Conservation (phyloP, 2,888 invertebrate genomes). For the Deilephila elpenor region DNA sequence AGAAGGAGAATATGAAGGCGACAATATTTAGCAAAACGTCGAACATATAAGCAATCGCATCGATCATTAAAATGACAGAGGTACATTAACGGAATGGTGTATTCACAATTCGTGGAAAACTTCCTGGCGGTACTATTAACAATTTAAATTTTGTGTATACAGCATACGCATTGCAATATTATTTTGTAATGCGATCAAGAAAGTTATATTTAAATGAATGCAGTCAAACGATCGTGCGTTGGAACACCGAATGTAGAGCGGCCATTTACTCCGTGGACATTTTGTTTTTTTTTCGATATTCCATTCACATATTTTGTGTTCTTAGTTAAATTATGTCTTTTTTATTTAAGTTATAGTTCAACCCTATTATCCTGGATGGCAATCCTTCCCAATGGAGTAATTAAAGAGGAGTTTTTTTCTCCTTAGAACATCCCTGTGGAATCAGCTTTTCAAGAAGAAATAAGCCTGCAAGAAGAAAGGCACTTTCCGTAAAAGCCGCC, state of each 20-base stretch:
- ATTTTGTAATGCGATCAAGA: constrained; percentile 19
- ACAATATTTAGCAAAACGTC: not conserved
- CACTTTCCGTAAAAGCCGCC: too few species aligned
- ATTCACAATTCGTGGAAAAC: constrained; percentile 6
- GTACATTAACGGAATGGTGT: not conserved
- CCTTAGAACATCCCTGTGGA: too few species aligned
- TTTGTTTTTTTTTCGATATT: not conserved
- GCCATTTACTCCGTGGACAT: not conserved
- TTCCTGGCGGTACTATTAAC: constrained; percentile 13
- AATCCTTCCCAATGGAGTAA: too few species aligned
- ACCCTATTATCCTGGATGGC: not conserved
- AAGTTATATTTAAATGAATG: constrained; percentile 1
- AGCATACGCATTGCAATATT: constrained; percentile 9
- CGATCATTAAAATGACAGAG: constrained; percentile 8
- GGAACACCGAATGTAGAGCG: constrained; percentile 1
- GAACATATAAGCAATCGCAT: not conserved
- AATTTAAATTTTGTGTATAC: constrained; percentile 22
- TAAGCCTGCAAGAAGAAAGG: too few species aligned
- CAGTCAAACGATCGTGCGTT: constrained; percentile 6
- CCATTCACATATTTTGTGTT: not conserved
- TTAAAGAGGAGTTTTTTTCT: too few species aligned
- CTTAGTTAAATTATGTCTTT: not conserved
- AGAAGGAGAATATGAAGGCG: not conserved
- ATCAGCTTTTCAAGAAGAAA: too few species aligned
- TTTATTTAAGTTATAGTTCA: not conserved